phyloP scores from a whole-genome alignment of 1,140 invertebrate genomes.

The Drosophila tsacasi region DNA sequence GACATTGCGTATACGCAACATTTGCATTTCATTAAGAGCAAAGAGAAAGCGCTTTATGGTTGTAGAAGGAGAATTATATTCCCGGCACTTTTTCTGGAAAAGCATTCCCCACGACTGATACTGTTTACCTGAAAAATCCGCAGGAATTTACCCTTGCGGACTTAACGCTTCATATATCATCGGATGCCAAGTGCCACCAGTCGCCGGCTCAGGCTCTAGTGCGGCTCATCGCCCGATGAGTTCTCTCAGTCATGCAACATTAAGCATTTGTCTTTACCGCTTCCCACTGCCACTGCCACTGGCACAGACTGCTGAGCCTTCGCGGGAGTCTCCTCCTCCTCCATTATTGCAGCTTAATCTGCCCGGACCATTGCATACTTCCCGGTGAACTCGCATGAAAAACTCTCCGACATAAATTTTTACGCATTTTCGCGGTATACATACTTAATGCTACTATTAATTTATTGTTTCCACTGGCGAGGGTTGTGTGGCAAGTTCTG shows the following conservation, averaged over 20 bases:
- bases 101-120: background rate
- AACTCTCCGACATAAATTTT: constrained; percentile 61
- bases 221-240: constrained; percentile 32
- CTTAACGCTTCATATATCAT: constrained; percentile 38
- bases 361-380: constrained; percentile 37
- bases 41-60: background rate
- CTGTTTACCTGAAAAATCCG: constrained; percentile 8
- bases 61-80: constrained; percentile 2
- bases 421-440: constrained; percentile 63
- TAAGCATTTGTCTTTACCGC: constrained; percentile 60
- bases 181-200: constrained; percentile 18
- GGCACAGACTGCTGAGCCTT: constrained; percentile 4
- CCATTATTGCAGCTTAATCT: constrained; percentile 44
- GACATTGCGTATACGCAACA: constrained; percentile 49
- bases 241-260: constrained; percentile 51
- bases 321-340: background rate
- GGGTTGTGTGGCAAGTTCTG: constrained; percentile 16
- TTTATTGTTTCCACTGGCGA: constrained; percentile 55
- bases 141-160: constrained; percentile 6
- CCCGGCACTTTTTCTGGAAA: constrained; percentile 3
- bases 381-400: constrained; percentile 40
- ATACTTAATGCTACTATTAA: constrained; percentile 74
- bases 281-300: constrained; percentile 5
- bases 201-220: constrained; percentile 1
- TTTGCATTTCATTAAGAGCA: constrained; percentile 67